A percentile compares a stretch with the other conserved stretches of the same genome.
These are phyloP conservation scores for Epinephelus lanceolatus DNA, from an alignment of 2,113 vertebrate species.

Conservation along the genomic window DNA sequence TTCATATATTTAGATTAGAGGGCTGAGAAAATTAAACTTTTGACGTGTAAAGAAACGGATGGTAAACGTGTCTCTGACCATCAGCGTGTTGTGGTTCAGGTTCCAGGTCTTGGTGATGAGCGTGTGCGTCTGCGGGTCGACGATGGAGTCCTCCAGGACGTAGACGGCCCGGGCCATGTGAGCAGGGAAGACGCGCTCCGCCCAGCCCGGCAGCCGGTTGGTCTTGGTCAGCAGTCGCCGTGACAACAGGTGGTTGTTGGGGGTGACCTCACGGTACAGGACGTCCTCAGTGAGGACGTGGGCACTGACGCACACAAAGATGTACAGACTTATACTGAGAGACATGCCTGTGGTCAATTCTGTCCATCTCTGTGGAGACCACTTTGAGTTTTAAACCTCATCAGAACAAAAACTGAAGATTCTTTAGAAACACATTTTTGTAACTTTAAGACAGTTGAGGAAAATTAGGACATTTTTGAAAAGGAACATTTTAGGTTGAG, in stretches of 20 bases:
- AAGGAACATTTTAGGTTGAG: too few species aligned
- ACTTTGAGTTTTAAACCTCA: neutral
- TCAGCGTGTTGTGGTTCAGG: conserved; percentile 79
- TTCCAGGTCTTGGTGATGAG: conserved; percentile 80
- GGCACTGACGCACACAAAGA: neutral
- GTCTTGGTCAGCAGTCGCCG: conserved; percentile 82
- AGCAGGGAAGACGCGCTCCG: conserved; percentile 76
- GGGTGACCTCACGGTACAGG: conserved; percentile 52
- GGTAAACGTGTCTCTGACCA: conserved; percentile 58
- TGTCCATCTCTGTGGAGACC: neutral
- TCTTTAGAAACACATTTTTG: too few species aligned
- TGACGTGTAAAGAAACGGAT: too few species aligned
- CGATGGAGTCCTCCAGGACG: conserved; percentile 80
- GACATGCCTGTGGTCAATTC: neutral
- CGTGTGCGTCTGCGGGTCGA: conserved; percentile 65
- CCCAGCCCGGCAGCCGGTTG: conserved; percentile 82
- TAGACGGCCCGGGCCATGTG: conserved; percentile 75
- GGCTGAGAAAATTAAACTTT: too few species aligned
- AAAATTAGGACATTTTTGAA: too few species aligned
- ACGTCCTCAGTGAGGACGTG: conserved; percentile 68
- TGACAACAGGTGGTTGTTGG: conserved; percentile 69
- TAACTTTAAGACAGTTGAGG: too few species aligned
- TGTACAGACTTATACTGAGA: neutral
- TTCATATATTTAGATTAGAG: neutral
- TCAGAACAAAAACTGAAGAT: too few species aligned